phyloP scores from a whole-genome alignment of 2,113 vertebrate species.

The Misgurnus mizolepis region DNA sequence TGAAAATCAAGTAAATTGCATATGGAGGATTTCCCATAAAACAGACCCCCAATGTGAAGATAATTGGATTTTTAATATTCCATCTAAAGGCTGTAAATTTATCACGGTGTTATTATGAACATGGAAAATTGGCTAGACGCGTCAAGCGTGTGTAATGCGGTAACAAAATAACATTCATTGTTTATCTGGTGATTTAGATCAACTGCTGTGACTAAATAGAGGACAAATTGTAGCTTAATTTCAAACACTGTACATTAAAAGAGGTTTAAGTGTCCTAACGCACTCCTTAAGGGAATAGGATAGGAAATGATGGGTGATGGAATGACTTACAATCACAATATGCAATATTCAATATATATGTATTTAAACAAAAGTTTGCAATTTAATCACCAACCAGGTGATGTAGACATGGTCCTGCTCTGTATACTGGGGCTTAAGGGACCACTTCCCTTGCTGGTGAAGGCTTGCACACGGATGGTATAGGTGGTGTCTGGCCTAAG shows the following conservation, averaged over 20 bases:
- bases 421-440: slow-evolving; percentile 96
- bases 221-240: background rate
- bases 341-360: too few relatives aligned
- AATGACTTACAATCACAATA: too few relatives aligned
- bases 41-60: slow-evolving; percentile 8
- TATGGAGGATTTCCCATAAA: background rate
- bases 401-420: slow-evolving; percentile 88
- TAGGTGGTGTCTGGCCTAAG: slow-evolving; percentile 93
- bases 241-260: background rate
- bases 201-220: background rate
- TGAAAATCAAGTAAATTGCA: background rate
- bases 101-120: background rate
- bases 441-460: slow-evolving; percentile 87
- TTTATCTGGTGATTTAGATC: slow-evolving; percentile 4
- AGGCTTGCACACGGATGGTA: slow-evolving; percentile 88
- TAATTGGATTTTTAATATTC: slow-evolving; percentile 9
- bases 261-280: background rate
- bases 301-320: too few relatives aligned
- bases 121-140: background rate
- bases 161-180: slow-evolving; percentile 2
- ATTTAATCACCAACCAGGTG: slow-evolving; percentile 60
- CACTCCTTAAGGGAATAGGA: background rate
- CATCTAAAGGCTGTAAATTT: background rate
- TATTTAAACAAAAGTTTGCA: too few relatives aligned
- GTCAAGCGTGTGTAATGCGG: background rate